Conservation (phyloP, 2,797 vertebrate genomes). For the Sebastes iracundus region DNA sequence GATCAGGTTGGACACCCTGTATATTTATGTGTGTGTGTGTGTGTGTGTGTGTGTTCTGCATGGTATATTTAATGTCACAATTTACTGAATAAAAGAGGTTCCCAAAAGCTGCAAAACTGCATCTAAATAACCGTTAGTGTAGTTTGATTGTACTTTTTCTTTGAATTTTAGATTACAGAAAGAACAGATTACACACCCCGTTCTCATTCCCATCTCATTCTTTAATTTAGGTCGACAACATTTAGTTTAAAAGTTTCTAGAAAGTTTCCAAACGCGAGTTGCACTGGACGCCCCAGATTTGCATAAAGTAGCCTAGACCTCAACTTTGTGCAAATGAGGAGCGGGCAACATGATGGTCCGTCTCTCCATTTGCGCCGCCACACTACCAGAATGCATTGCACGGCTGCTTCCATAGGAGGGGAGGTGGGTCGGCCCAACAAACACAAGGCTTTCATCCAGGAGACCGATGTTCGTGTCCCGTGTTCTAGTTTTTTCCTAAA, state of each 20-base stretch:
- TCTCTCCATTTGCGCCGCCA: no score
- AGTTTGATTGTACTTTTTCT: neutral
- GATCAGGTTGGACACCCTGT: constrained; percentile 75
- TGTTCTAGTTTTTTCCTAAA: no score
- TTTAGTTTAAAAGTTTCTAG: neutral
- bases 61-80: neutral
- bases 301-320: no score
- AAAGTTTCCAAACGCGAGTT: neutral
- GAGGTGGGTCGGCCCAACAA: no score
- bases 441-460: no score
- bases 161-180: neutral
- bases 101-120: neutral
- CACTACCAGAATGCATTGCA: no score
- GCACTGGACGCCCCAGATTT: neutral
- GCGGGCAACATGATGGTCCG: no score
- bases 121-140: neutral
- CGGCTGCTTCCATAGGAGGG: no score
- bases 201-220: no score
- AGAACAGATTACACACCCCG: neutral
- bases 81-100: neutral
- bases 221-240: neutral
- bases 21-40: neutral
- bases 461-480: no score
- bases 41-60: neutral
- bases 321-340: no score